These are phyloP conservation scores for Dendroctonus ponderosae DNA, from an alignment of 1,140 invertebrate species.

Conservation along the genomic window DNA sequence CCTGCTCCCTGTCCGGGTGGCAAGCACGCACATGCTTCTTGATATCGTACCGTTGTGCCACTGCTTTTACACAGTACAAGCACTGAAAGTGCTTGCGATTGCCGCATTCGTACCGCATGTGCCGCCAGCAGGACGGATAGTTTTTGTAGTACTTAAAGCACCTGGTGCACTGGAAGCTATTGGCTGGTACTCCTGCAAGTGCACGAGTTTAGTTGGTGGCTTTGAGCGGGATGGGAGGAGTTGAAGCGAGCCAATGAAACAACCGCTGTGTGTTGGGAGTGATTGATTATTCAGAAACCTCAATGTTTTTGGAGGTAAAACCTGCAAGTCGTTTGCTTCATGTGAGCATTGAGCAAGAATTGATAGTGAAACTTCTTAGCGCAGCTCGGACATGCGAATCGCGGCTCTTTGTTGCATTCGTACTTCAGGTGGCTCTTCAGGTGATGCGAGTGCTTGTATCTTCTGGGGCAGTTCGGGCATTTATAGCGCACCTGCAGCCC, in stretches of 20 bases:
- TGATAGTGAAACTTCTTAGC: conserved; percentile 46
- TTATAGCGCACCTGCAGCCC: conserved; percentile 6
- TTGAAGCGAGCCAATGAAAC: too few species aligned
- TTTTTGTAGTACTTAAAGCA: conserved; percentile 25
- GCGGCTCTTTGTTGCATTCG: conserved; percentile 58
- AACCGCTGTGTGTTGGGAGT: too few species aligned
- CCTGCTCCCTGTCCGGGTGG: conserved; percentile 20
- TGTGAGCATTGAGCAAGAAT: conserved; percentile 33
- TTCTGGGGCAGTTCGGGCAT: conserved; percentile 51
- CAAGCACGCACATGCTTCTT: conserved; percentile 36
- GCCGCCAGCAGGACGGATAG: conserved; percentile 42
- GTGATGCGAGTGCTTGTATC: conserved; percentile 43
- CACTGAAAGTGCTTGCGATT: conserved; percentile 55
- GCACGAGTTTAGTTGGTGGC: too few species aligned
- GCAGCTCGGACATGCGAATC: conserved; percentile 54
- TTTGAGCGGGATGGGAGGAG: too few species aligned
- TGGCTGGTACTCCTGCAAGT: too few species aligned
- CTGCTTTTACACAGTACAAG: conserved; percentile 37
- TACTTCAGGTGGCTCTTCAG: conserved; percentile 68
- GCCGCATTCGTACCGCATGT: conserved; percentile 64
- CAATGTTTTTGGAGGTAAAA: too few species aligned
- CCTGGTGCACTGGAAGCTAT: conserved; percentile 4
- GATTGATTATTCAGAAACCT: too few species aligned
- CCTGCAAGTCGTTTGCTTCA: conserved; percentile 27
- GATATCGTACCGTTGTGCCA: conserved; percentile 43